A percentile compares a stretch with the other conserved stretches of the same genome.
Conservation (phyloP, 2,888 invertebrate species). For the Chrysina gloriosa region DNA sequence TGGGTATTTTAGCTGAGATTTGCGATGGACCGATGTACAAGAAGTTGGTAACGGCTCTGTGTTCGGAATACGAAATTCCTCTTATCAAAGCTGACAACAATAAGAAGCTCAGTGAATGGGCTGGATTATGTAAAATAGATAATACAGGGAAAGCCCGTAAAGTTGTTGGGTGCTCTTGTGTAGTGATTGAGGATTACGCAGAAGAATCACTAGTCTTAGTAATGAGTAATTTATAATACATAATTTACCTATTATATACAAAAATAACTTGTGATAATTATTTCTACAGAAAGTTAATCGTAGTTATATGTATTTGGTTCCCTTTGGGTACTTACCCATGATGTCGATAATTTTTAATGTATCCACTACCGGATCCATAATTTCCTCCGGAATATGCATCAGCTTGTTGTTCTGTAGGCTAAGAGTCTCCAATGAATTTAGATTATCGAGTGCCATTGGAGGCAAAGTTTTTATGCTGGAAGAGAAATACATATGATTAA, state of each 20-base stretch:
- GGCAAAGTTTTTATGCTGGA: constrained; percentile 85
- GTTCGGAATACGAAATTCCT: constrained; percentile 98
- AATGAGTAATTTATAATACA: constrained; percentile 65
- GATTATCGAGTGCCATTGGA: constrained; percentile 86
- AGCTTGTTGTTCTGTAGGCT: constrained; percentile 91
- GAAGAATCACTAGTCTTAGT: constrained; percentile 94
- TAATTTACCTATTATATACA: no score
- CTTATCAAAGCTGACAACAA: constrained; percentile 98
- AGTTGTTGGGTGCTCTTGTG: constrained; percentile 97
- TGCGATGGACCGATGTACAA: constrained; percentile 99
- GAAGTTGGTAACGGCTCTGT: constrained; percentile 96
- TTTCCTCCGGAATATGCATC: constrained; percentile 84
- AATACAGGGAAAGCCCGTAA: constrained; percentile 99
- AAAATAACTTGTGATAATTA: no score
- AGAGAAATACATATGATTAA: constrained; percentile 45
- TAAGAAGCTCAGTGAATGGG: constrained; percentile 99
- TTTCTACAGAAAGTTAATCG: no score
- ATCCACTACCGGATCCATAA: constrained; percentile 89
- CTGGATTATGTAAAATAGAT: constrained; percentile 99
- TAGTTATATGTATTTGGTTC: neutral
- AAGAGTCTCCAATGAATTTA: constrained; percentile 89
- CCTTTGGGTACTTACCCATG: constrained; percentile 76
- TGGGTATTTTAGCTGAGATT: constrained; percentile 97
- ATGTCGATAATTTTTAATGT: constrained; percentile 88
- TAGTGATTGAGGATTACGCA: constrained; percentile 98